Conservation (phyloP, 2,797 vertebrate genomes). For the Todus mexicanus region DNA sequence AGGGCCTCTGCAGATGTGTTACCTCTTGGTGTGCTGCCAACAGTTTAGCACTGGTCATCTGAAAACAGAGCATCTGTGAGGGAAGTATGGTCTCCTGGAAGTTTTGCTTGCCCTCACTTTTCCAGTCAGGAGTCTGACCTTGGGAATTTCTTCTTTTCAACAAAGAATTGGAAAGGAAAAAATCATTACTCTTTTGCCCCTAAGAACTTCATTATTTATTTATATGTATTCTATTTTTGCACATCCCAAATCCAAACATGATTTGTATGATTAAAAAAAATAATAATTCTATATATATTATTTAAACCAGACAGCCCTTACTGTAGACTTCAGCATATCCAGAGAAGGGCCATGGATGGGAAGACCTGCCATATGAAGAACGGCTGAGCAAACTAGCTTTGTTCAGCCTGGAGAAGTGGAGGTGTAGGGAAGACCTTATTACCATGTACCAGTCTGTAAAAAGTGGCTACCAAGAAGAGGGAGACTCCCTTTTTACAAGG, state of each 20-base stretch:
- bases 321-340: not conserved
- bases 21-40: not conserved
- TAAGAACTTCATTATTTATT: not conserved
- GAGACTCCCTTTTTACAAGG: too few species aligned
- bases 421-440: too few species aligned
- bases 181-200: not conserved
- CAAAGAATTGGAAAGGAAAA: not conserved
- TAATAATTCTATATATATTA: not conserved
- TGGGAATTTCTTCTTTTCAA: not conserved
- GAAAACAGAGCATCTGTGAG: not conserved
- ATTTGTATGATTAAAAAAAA: not conserved
- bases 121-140: not conserved
- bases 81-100: not conserved
- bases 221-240: not conserved
- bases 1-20: not conserved
- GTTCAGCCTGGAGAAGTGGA: too few species aligned
- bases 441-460: too few species aligned
- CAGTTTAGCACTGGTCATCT: not conserved
- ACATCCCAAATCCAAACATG: not conserved
- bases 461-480: too few species aligned
- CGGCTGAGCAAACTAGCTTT: too few species aligned
- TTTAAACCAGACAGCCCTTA: not conserved
- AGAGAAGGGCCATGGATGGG: too few species aligned
- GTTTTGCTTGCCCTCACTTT: not conserved
- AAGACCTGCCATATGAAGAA: too few species aligned